A percentile compares a stretch with the other conserved stretches of the same genome.
These are phyloP conservation scores for Echinops telfairi DNA, from an alignment of 2,113 vertebrate genomes.

Conservation along the genomic window DNA sequence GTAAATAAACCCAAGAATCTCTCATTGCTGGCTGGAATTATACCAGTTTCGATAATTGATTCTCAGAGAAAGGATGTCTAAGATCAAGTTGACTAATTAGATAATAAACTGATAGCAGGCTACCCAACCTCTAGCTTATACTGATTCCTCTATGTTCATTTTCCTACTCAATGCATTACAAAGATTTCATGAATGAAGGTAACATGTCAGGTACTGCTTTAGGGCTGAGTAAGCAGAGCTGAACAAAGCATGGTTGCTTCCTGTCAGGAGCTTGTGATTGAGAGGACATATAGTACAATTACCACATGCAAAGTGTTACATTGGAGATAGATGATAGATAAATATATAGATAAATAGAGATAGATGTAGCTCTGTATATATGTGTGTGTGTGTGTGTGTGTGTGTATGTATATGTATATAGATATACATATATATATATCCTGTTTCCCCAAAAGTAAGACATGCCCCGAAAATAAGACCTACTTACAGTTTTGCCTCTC, in stretches of 20 bases:
- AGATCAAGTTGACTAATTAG: not conserved
- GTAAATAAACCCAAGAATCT: not conserved
- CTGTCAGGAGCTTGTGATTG: constrained; percentile 9
- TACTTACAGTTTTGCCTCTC: too few relatives aligned
- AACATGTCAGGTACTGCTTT: constrained; percentile 16
- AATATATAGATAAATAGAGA: not conserved
- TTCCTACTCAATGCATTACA: not conserved
- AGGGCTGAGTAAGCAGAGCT: constrained; percentile 32
- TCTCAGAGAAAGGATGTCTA: not conserved
- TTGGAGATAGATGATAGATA: not conserved
- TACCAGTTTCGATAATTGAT: not conserved
- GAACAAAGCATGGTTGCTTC: constrained; percentile 4
- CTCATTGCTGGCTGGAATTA: not conserved
- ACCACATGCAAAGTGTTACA: not conserved
- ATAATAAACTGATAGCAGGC: not conserved
- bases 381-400: too few relatives aligned
- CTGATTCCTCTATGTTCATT: not conserved
- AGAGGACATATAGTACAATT: constrained; percentile 37
- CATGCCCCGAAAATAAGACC: too few relatives aligned
- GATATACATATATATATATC: too few relatives aligned
- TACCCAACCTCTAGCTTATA: not conserved
- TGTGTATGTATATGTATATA: not conserved
- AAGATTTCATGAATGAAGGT: constrained; percentile 14
- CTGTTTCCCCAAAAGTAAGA: too few relatives aligned
- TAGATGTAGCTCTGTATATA: not conserved